Evolutionary conservation across 1,140 invertebrate species (phyloP).

Genomic region (Panonychus citri): DNA sequence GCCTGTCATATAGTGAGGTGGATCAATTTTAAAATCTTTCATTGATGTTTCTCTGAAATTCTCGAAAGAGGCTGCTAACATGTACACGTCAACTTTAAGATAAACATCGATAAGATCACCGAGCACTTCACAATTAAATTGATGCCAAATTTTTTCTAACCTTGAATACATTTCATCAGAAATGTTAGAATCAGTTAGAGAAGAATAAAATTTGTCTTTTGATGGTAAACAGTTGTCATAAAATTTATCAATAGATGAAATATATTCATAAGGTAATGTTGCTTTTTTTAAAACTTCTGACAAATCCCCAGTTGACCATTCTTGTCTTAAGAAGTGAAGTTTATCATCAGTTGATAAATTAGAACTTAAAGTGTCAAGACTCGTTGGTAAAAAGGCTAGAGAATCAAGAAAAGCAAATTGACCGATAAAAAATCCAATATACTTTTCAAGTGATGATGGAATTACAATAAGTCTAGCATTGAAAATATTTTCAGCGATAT

Average conservation of each 20-base stretch:
- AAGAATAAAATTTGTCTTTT: not conserved
- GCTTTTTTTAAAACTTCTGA: no score
- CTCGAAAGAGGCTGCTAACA: slow-evolving; percentile 26
- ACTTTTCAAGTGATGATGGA: no score
- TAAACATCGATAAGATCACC: slow-evolving; percentile 24
- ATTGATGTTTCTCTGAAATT: slow-evolving; percentile 13
- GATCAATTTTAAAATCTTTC: slow-evolving; percentile 16
- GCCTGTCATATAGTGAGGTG: slow-evolving; percentile 15
- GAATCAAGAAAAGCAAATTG: no score
- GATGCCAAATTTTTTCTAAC: slow-evolving; percentile 12
- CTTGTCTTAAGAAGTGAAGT: no score
- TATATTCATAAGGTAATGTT: not conserved
- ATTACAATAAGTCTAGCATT: no score
- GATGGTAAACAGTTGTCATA: not conserved
- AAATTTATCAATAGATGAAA: not conserved
- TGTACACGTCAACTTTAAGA: slow-evolving; percentile 21
- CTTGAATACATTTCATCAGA: not conserved
- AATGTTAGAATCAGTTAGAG: not conserved
- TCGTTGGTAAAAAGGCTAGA: no score
- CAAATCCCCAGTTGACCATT: no score
- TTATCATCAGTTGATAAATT: no score
- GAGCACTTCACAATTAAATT: slow-evolving; percentile 19
- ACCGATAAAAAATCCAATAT: no score
- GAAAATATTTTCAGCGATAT: no score
- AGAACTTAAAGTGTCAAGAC: no score